Evolutionary conservation across 2,888 invertebrate genomes (phyloP), one percentile per base, ranked within the genome.

Genomic region (Acholoe squamosa): DNA sequence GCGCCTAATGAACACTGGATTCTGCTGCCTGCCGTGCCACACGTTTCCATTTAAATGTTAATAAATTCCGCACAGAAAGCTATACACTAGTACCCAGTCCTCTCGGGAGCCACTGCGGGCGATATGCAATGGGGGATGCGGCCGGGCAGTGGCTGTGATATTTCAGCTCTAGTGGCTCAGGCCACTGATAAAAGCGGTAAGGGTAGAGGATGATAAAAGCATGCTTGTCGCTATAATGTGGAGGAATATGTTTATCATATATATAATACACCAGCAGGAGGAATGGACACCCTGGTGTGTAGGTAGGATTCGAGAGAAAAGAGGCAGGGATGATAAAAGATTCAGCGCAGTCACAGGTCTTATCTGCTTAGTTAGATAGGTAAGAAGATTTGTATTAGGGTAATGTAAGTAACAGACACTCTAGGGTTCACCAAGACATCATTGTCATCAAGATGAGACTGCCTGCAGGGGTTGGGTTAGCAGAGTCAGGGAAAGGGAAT

Each of bases 41-140:
- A 43, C 33, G 34, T 33, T 80, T 80, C 80, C 80, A 80, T 80
- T 80, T 80, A 80, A 80, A 80, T 80, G 80, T 80, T 80, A 80
- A 80, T 80, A 80, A 80, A 80, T 80, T 80, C 80, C 80, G 34
- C 80, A 25, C 43, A 76, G 28, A 76, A n/a, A n/a, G n/a, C n/a
- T n/a, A n/a, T 76, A 76, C 76, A 76, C 76, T 31, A 76, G 76
- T 25, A 16, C 28, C 16, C 28, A 7, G 16, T 80, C 80, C 80
- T n/a, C 80, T 3, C 12, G 80, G 80, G 33, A n/a, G 12, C 43
- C 80, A 16, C 33, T 43, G 80, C 3, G 22, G 34, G 43, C 33
- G 80, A 80, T 80, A 80, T 34, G 80, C 34, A 34, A 80, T 7
- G 43, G 34, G 19, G 34, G 34, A 34, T 19, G 43, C 33, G 43